Evolutionary conservation across 2,888 invertebrate species (phyloP), one percentile per base, ranked within the genome.

Genomic region (Melinaea marsaeus): DNA sequence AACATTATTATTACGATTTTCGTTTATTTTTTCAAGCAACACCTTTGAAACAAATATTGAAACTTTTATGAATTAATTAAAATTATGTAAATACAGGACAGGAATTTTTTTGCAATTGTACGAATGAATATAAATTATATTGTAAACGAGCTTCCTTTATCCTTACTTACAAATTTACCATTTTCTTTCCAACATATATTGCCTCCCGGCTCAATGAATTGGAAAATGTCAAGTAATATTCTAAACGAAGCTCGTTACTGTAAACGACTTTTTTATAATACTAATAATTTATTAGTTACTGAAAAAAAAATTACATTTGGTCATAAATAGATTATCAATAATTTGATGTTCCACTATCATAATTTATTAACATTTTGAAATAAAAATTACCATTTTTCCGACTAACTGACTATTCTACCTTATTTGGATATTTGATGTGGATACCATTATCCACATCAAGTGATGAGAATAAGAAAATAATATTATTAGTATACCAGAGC

Each of bases 61-160:
- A 6, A 37, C 7, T 37, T 37, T 37, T 37, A 37, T 37, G 7
- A 37, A 32, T 32, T 32, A 11, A 51, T 32, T 32, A 51, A 32
- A 6, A 32, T 32, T 32, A 32, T 51, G 51, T 7, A 51, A 11
- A 32, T 51, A 51, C 51, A 6, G 54, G 61, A 58, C 70, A 73
- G 72, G 71, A 68, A 71, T 65, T 73, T 71, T 71, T 75, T 71
- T 68, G 66, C 71, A 74, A 78, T 76, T 75, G 75, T 66, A 72
- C 75, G 79, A 79, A 81, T 80, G 79, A 82, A 81, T 81, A 79
- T 77, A 80, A 75, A 83, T 76, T 76, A 67, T 67, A 78, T 77
- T 80, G 75, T 77, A 77, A 83, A 78, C 73, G 76, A 78, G 77
- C 73, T 68, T 73, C 74, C 72, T 78, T 79, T 79, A 77, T 79